Base-by-base conservation (phyloP, 2,797 vertebrate species). In the Fistularia tabacaria region DNA sequence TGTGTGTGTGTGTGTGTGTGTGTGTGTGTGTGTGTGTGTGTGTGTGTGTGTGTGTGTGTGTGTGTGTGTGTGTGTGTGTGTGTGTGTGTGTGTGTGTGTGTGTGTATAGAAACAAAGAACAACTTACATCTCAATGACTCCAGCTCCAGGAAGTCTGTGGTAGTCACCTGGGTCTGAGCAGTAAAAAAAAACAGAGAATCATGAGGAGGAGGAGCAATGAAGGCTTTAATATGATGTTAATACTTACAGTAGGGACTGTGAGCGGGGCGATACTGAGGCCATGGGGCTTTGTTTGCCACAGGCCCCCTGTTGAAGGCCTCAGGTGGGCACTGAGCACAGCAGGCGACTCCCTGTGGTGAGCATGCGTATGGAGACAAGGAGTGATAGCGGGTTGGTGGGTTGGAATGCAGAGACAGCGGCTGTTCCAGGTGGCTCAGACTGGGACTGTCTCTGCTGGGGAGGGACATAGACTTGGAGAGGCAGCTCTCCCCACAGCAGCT, bases 381-480 rank as follows among this genome's bases (percentile, higher is more conserved):
- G 46, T 87, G 87, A 70, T 82, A 78, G 3, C 65, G 73, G 6
- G 79, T 78, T 0, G 84, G 85, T 0, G 84, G 87, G 56, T 87
- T 85, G 54, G 91, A 92, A 75, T 56, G 89, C 38, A 93, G 77
- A 0, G 91, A 91, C 5, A 63, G 72, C 0, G 91, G 91, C 75
- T 84, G 90, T 74, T 93, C 91, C 11, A 93, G 57, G 73, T 78
- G 88, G 41, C 38, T 62, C n/a, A 81, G 57, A 25, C 25, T 25
- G 25, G 25, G 25, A 25, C 25, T 25, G 25, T 80, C 62, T 3
- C 63, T 51, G 25, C 79, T 51, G 1, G 79, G 77, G 1, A 85
- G 70, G 5, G 85, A 80, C 12, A 46, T 83, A 46, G 54, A 64
- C 7, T 61, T 52, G 10, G 84, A 88, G n/a, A 70, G 54, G 51